Percentiles rank a stretch among this genome's conserved stretches.
Conservation (phyloP, 2,113 vertebrate species). For the Synodontis membranacea region DNA sequence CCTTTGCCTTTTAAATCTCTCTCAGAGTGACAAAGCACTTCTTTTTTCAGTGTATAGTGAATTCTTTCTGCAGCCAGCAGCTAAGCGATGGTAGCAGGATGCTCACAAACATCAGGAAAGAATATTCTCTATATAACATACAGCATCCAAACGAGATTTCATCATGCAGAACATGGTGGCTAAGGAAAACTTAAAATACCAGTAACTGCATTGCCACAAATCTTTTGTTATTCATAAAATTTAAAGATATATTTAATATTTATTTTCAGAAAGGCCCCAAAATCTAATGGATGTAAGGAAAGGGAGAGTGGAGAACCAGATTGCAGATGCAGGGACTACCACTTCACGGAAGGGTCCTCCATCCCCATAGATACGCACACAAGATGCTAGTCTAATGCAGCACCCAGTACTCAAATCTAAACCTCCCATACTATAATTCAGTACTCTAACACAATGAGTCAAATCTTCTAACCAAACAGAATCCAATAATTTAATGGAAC, state of each 20-base stretch:
- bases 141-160: background rate
- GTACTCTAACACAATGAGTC: background rate
- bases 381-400: background rate
- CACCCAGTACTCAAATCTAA: background rate
- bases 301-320: background rate
- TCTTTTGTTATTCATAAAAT: background rate
- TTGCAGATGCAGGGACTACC: background rate
- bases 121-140: background rate
- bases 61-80: slow-evolving; percentile 55
- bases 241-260: background rate
- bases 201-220: background rate
- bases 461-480: background rate
- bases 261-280: background rate
- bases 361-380: background rate
- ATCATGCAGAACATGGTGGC: background rate
- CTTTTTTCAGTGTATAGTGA: slow-evolving; percentile 26
- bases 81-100: background rate
- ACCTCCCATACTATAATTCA: background rate
- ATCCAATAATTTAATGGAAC: background rate
- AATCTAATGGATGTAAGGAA: background rate
- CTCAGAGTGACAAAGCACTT: slow-evolving; percentile 60
- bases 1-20: slow-evolving; percentile 45
- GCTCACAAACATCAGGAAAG: background rate
- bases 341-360: background rate
- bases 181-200: background rate